Evolutionary conservation across 1,140 invertebrate species (phyloP).

Genomic region (Drosophila sechellia): DNA sequence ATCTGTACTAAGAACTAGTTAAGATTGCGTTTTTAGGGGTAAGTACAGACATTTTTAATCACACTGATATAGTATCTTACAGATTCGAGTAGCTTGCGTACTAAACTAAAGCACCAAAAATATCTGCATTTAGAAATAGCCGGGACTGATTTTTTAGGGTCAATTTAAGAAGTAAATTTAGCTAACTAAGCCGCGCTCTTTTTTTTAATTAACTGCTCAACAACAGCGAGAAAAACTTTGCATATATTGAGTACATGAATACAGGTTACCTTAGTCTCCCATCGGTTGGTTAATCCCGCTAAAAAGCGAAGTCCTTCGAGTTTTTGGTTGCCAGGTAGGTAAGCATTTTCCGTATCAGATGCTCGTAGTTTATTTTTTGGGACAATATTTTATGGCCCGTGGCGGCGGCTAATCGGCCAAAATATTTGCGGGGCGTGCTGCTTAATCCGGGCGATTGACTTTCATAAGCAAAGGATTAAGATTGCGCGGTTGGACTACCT

Average conservation of each 20-base stretch:
- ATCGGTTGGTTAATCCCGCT: slow-evolving; percentile 3
- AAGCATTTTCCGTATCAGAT: neutral
- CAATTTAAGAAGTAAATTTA: no score
- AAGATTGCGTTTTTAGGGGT: neutral
- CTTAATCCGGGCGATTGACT: slow-evolving; percentile 78
- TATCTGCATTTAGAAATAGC: no score
- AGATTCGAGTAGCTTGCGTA: no score
- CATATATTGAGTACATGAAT: neutral
- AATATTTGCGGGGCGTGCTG: slow-evolving; percentile 78
- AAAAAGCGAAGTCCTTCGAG: slow-evolving; percentile 14
- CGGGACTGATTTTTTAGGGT: no score
- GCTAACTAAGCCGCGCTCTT: no score
- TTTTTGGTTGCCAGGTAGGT: slow-evolving; percentile 35
- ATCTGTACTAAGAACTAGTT: neutral
- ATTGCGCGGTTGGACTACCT: slow-evolving; percentile 53
- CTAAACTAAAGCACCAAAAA: no score
- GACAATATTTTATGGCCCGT: slow-evolving; percentile 37
- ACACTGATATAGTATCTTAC: no score
- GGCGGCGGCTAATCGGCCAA: slow-evolving; percentile 78
- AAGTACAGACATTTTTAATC: neutral
- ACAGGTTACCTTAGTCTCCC: neutral
- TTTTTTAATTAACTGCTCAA: no score
- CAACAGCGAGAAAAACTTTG: no score
- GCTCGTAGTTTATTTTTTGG: slow-evolving; percentile 15
- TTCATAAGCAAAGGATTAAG: slow-evolving; percentile 80